phyloP scores from a whole-genome alignment of 2,797 vertebrate genomes.

The Xenops minutus region DNA sequence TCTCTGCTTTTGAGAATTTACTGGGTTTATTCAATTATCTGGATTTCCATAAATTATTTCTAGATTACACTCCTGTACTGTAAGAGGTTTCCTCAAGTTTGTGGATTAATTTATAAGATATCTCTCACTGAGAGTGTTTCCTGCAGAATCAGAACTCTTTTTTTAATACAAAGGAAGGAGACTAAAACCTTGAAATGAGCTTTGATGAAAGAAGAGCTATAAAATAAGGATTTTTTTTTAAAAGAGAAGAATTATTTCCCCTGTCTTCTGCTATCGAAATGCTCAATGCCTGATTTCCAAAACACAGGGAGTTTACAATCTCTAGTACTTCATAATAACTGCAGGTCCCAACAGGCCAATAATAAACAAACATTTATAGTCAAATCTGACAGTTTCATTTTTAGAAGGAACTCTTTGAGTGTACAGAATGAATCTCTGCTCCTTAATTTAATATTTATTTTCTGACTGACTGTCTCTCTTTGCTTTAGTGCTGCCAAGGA shows the following conservation, averaged over 20 bases:
- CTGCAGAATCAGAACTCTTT: not conserved
- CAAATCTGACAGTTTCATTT: constrained; percentile 34
- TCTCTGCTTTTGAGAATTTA: not conserved
- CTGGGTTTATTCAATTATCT: not conserved
- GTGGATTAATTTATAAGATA: constrained; percentile 22
- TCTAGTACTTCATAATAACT: not conserved
- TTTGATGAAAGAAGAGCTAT: not conserved
- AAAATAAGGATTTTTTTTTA: not conserved
- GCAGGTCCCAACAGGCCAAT: constrained; percentile 35
- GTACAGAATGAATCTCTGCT: constrained; percentile 5
- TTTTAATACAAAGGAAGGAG: not conserved
- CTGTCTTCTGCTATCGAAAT: constrained; percentile 3
- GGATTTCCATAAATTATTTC: constrained; percentile 4
- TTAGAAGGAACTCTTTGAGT: constrained; percentile 4
- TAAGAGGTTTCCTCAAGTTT: not conserved
- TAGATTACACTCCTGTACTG: not conserved
- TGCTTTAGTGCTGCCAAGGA: not conserved
- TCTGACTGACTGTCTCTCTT: not conserved
- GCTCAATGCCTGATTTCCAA: not conserved
- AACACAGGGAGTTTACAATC: not conserved
- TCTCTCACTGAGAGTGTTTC: not conserved
- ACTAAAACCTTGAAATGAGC: not conserved
- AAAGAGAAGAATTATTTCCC: not conserved
- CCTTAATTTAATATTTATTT: constrained; percentile 51
- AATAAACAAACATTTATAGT: constrained; percentile 48